Evolutionary conservation across 2,797 vertebrate species (phyloP).

Genomic region (Acanthis flammea): DNA sequence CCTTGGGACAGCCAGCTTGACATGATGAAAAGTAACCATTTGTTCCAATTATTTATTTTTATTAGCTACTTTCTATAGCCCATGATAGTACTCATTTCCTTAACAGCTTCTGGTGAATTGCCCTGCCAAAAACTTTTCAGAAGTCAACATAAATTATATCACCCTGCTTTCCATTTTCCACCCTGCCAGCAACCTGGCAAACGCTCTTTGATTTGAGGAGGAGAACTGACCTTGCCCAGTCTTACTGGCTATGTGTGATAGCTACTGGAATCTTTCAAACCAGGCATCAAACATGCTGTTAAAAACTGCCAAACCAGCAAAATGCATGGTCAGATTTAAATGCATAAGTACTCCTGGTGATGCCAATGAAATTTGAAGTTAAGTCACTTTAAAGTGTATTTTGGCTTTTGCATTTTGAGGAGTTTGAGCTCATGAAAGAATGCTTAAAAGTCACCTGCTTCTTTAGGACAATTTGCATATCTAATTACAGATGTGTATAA

Average conservation of each 20-base stretch:
- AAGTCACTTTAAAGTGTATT: not conserved
- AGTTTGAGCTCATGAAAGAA: not conserved
- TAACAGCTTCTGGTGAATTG: slow-evolving; percentile 50
- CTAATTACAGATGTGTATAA: not conserved
- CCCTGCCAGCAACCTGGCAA: not conserved
- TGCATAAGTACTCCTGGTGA: not conserved
- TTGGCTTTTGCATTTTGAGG: not conserved
- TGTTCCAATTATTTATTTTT: slow-evolving; percentile 65
- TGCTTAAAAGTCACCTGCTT: not conserved
- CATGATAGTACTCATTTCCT: slow-evolving; percentile 48
- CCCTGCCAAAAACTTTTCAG: slow-evolving; percentile 36
- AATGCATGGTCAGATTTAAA: not conserved
- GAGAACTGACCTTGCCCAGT: not conserved
- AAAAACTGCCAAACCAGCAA: not conserved
- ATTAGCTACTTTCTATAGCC: slow-evolving; percentile 28
- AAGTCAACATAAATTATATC: slow-evolving; percentile 25
- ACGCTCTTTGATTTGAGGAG: not conserved
- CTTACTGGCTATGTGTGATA: not conserved
- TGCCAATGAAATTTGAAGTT: not conserved
- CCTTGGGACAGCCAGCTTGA: slow-evolving; percentile 18
- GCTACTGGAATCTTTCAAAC: not conserved
- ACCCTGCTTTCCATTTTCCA: not conserved
- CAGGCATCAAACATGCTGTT: not conserved
- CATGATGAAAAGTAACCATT: slow-evolving; percentile 53
- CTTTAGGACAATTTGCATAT: not conserved